Percentiles rank a stretch among this genome's conserved stretches.
Evolutionary conservation across 2,797 vertebrate genomes (phyloP).

Genomic region (Labeo calbasu): DNA sequence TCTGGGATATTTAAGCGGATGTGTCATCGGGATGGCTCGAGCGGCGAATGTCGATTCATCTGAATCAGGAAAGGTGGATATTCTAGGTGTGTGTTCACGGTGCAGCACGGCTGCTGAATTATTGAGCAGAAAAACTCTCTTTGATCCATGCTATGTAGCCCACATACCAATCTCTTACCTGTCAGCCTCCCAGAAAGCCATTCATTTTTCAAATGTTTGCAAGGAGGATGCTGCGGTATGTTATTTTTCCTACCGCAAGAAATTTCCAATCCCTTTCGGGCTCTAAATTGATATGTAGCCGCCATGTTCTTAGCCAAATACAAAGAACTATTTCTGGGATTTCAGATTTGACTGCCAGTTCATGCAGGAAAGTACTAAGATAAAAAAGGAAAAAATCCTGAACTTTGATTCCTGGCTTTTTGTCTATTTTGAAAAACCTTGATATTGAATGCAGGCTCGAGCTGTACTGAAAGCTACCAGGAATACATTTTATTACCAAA

Average conservation of each 20-base stretch:
- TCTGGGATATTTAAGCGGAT: conserved; percentile 62
- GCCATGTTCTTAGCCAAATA: conserved; percentile 36
- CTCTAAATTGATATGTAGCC: conserved; percentile 47
- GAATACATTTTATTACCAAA: conserved; percentile 25
- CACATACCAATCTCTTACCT: conserved; percentile 64
- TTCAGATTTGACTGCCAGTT: conserved; percentile 45
- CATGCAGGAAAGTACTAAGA: conserved; percentile 11
- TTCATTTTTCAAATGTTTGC: conserved; percentile 51
- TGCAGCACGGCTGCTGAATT: conserved; percentile 66
- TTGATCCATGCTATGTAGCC: conserved; percentile 66
- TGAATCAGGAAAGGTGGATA: conserved; percentile 48
- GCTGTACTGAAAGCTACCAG: conserved; percentile 24
- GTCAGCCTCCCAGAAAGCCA: conserved; percentile 63
- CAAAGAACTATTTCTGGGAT: conserved; percentile 25
- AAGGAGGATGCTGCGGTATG: conserved; percentile 42
- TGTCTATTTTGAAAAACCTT: conserved; percentile 29
- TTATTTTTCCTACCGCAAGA: conserved; percentile 43
- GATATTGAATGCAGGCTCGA: conserved; percentile 6
- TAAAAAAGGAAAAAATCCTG: neutral
- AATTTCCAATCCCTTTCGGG: conserved; percentile 37
- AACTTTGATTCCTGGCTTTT: conserved; percentile 38
- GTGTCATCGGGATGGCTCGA: conserved; percentile 51
- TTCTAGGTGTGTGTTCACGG: conserved; percentile 62
- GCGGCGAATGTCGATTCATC: conserved; percentile 33
- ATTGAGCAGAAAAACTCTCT: conserved; percentile 70